Evolutionary conservation across 2,797 vertebrate genomes (phyloP).

Genomic region (Sebastolobus alascanus): DNA sequence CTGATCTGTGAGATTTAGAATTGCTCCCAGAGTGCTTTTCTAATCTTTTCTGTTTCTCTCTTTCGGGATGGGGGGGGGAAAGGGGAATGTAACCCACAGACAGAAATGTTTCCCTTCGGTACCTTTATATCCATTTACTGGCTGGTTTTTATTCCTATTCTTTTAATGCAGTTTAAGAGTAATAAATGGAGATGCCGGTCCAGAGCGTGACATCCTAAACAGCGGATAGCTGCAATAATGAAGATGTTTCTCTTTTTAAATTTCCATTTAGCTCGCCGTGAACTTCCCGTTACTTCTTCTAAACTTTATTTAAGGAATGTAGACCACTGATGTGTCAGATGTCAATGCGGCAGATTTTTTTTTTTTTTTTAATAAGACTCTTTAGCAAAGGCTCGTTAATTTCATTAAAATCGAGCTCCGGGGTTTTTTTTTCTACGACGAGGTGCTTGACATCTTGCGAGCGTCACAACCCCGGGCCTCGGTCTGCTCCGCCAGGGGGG

Average conservation of each 20-base stretch:
- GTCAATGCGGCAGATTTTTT: constrained; percentile 54
- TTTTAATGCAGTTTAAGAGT: constrained; percentile 40
- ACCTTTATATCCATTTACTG: constrained; percentile 48
- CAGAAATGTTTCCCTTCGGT: constrained; percentile 63
- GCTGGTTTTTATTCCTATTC: constrained; percentile 27
- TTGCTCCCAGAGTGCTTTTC: constrained; percentile 76
- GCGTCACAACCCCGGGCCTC: constrained; percentile 62
- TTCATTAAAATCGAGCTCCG: constrained; percentile 77
- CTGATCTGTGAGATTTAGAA: constrained; percentile 80
- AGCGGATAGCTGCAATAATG: background rate
- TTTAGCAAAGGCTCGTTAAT: constrained; percentile 69
- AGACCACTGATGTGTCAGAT: constrained; percentile 55
- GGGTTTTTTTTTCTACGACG: constrained; percentile 65
- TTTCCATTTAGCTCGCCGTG: constrained; percentile 25
- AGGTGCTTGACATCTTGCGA: constrained; percentile 70
- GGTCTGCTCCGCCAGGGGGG: constrained; percentile 57
- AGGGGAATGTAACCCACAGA: constrained; percentile 66
- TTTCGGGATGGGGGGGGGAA: constrained; percentile 3
- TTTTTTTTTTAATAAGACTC: constrained; percentile 49
- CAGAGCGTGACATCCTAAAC: background rate
- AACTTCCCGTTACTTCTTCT: constrained; percentile 32
- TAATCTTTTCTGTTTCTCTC: constrained; percentile 61
- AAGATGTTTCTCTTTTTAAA: constrained; percentile 20
- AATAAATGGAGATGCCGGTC: constrained; percentile 33
- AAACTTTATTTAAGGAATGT: constrained; percentile 46